Percentiles rank a stretch among this genome's conserved stretches.
Conservation (phyloP, 2,888 invertebrate genomes). For the Philonicus albiceps region DNA sequence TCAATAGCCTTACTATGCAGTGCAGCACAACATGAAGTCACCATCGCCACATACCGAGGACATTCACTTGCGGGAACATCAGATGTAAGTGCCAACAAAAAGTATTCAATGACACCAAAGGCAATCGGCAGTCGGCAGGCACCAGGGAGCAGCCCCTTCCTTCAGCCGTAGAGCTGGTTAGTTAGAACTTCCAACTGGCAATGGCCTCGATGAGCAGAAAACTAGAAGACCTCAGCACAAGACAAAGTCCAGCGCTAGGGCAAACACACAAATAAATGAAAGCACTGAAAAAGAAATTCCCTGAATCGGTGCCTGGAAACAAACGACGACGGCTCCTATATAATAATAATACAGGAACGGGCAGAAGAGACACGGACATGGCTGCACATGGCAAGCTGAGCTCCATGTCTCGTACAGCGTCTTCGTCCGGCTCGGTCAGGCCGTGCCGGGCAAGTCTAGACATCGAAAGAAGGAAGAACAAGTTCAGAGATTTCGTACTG, state of each 20-base stretch:
- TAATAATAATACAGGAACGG: constrained; percentile 12
- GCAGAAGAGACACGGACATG: neutral
- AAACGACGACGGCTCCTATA: constrained; percentile 12
- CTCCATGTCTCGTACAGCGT: neutral
- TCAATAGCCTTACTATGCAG: neutral
- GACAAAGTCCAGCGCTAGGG: neutral
- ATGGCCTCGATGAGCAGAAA: neutral
- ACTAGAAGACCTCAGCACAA: neutral
- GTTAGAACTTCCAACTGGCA: constrained; percentile 7
- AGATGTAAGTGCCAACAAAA: constrained; percentile 29
- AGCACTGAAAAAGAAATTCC: constrained; percentile 4
- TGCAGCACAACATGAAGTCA: neutral
- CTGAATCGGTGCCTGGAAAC: neutral
- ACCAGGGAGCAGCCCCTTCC: neutral
- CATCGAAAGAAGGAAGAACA: constrained; percentile 36
- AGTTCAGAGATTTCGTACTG: constrained; percentile 6
- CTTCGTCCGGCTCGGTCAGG: neutral
- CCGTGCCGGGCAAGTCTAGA: constrained; percentile 1
- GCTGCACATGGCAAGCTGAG: neutral
- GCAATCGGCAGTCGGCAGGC: neutral
- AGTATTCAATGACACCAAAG: constrained; percentile 25
- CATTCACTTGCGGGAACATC: constrained; percentile 16
- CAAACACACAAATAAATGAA: neutral
- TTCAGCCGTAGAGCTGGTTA: neutral
- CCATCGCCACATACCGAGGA: constrained; percentile 11